Conservation (phyloP, 2,888 invertebrate genomes). For the Rotaria sp. region DNA sequence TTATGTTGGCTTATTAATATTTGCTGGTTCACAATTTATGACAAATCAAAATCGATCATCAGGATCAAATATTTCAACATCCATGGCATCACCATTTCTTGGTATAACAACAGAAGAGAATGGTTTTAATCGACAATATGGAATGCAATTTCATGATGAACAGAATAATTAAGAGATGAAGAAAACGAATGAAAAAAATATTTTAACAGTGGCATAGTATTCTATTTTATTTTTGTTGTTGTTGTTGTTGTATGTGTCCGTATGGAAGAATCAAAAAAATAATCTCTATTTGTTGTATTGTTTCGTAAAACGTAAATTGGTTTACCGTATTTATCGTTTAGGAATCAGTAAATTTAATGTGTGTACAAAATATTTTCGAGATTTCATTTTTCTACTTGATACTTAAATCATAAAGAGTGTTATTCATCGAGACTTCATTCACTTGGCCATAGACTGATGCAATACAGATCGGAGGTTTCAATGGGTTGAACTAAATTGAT, state of each 20-base stretch:
- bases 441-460: too few species aligned
- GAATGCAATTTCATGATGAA: not conserved
- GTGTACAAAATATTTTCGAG: too few species aligned
- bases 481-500: too few species aligned
- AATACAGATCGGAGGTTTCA: too few species aligned
- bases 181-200: not conserved
- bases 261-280: too few species aligned
- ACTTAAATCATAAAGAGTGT: too few species aligned
- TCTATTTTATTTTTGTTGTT: not conserved
- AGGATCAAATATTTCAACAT: not conserved
- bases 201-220: not conserved
- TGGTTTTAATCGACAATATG: not conserved
- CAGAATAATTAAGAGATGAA: not conserved
- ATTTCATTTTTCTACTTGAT: too few species aligned
- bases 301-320: too few species aligned
- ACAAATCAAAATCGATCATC: conserved; percentile 30
- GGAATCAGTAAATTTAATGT: too few species aligned
- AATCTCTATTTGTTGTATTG: too few species aligned
- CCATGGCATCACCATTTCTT: not conserved
- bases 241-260: not conserved
- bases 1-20: conserved; percentile 73
- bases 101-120: not conserved
- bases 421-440: too few species aligned
- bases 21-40: conserved; percentile 59
- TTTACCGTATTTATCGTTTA: too few species aligned